phyloP scores from a whole-genome alignment of 1,140 invertebrate species.

The Neodiprion virginianus region DNA sequence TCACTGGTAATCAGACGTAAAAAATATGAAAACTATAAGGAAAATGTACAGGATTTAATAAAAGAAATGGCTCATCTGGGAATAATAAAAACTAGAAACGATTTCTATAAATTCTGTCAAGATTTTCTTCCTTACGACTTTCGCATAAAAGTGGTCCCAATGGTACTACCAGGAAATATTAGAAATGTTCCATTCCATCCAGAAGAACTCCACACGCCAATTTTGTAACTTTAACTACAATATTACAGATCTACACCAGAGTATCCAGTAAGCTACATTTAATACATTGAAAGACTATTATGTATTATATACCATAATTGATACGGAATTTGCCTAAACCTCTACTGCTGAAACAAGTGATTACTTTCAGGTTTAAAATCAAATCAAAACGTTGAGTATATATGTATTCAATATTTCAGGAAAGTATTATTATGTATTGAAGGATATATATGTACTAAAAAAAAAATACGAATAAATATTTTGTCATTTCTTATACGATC shows the following conservation, averaged over 20 bases:
- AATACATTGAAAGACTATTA: no score
- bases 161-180: conserved; percentile 44
- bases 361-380: no score
- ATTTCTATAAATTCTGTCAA: conserved; percentile 49
- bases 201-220: conserved; percentile 28
- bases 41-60: conserved; percentile 36
- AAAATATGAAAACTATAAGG: conserved; percentile 37
- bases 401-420: no score
- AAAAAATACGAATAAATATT: neutral
- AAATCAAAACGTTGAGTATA: no score
- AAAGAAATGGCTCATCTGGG: conserved; percentile 41
- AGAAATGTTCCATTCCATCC: conserved; percentile 42
- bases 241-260: no score
- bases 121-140: conserved; percentile 50
- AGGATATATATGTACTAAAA: neutral
- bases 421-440: neutral
- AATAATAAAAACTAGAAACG: conserved; percentile 38
- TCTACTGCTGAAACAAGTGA: no score
- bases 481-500: neutral
- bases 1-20: conserved; percentile 29
- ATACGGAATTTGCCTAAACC: no score
- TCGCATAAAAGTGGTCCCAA: conserved; percentile 44
- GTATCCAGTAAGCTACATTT: no score
- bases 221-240: conserved; percentile 20
- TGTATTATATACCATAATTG: no score